Base-by-base conservation (phyloP, 1,140 invertebrate species). In the Heliconius hermathena region DNA sequence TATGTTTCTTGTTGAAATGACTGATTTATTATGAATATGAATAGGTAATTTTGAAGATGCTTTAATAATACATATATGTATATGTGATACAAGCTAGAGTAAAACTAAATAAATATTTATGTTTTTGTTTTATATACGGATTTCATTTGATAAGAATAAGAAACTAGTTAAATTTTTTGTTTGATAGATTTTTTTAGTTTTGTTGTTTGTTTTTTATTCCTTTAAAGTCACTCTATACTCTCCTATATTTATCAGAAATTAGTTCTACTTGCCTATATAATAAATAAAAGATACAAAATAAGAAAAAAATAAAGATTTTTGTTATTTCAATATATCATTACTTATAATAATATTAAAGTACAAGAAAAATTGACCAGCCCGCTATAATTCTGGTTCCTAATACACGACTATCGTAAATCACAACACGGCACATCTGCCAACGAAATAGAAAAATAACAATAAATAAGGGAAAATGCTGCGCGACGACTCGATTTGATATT, bases 371-470 rank as follows among this genome's bases (percentile, higher is more conserved):
- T 90, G 89, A 88, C 88, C 88, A 73, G 82, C 57, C 66, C 57
- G 84, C 84, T 82, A 88, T 91, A 91, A 91, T 89, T 92, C 88
- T 77, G 77, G 77, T 89, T 87, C 87, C 87, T 92, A 94, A 94
- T 94, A 94, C 90, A 76, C 26, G 84, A 79, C 85, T 82, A 85
- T 82, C 88, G 93, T 94, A 94, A 94, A 94, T 94, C 93, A 94
- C 85, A 73, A 80, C 83, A 81, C 78, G 86, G 90, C 90, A 94
- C 93, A 94, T 94, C 91, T 94, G 93, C 93, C 90, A 87, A 82
- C 89, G 86, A 94, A 94, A 94, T 94, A 94, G 93, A 94, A 94
- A 94, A 94, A 94, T 94, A 94, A 94, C 93, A 93, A 94, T 94
- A 93, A 94, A 94, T 94, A 93, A 92, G 88, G 89, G 87, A 88